These are phyloP conservation scores for Uria lomvia DNA, from an alignment of 2,113 vertebrate genomes.

Conservation along the genomic window DNA sequence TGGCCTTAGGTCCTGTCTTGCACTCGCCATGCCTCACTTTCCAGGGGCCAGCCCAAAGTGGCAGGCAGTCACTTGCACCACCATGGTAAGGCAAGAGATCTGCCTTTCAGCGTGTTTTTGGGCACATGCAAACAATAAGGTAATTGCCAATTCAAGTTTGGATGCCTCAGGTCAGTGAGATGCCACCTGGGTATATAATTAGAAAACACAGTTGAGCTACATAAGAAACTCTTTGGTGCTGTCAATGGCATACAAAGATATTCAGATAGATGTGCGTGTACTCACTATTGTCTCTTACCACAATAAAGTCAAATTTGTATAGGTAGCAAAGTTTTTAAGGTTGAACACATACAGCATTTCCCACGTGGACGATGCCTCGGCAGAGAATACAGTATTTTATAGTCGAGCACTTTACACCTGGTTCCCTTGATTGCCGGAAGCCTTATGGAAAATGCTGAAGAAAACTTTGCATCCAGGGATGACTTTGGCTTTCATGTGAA, in stretches of 20 bases:
- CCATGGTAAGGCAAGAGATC: background rate
- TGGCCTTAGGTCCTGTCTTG: background rate
- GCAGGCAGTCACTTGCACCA: background rate
- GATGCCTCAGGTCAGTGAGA: background rate
- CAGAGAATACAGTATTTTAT: background rate
- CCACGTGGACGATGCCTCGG: background rate
- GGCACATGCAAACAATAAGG: background rate
- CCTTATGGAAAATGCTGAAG: background rate
- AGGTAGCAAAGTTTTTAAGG: background rate
- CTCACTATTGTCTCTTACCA: background rate
- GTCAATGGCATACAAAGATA: background rate
- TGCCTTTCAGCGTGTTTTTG: accelerated
- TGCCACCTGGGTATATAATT: background rate
- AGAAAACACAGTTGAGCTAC: background rate
- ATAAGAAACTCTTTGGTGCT: background rate
- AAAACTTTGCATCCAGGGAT: background rate
- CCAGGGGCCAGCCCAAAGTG: background rate
- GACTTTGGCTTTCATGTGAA: background rate
- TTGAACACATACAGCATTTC: background rate
- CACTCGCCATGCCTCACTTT: background rate
- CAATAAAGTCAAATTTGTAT: background rate
- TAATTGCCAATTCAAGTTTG: background rate
- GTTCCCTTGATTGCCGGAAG: background rate
- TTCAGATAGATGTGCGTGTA: background rate
- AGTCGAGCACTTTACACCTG: accelerated